Evolutionary conservation across 2,113 vertebrate species (phyloP), one percentile per base, ranked within the genome.

Genomic region (Zosterops pallidus): DNA sequence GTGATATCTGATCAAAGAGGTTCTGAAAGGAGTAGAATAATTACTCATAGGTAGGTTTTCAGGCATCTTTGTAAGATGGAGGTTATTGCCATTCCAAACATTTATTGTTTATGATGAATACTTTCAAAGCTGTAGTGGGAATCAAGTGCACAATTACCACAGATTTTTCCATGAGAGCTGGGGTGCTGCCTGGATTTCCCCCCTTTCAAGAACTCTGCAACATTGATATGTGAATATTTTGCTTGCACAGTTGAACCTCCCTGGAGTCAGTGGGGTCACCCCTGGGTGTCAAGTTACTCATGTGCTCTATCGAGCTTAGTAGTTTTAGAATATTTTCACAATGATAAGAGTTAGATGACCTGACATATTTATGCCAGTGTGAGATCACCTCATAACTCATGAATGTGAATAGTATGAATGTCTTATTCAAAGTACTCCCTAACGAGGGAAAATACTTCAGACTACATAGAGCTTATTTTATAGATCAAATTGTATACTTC

Each of bases 371-470:
- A 97, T 92, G 96, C 92, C 92, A 94, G 91, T 89, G 83, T 94
- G 92, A 97, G 95, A 96, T 97, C 95, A 97, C 95, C 95, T 96
- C 96, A 97, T 97, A 96, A 92, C 92, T 97, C 94, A 94, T 93
- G 94, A 94, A 96, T 91, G 94, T 92, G 91, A 91, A 81, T 52
- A 92, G 92, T 53, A 93, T 85, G 79, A 95, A 91, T 90, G 93
- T 92, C 93, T 92, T 97, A 96, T 68, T 88, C 92, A 90, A 88
- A 95, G 93, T 88, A 95, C 87, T 96, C 92, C 95, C 88, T 97
- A 97, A 97, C 77, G 76, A 96, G 95, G 82, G 60, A 95, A 97
- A 94, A 92, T 96, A 92, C 89, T 96, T 96, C 85, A 74, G 88
- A 88, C 79, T 96, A n/a, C 56, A 41, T 26, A 83, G 80, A 93